Conservation (phyloP, 2,113 vertebrate species). For the Tympanuchus pallidicinctus region DNA sequence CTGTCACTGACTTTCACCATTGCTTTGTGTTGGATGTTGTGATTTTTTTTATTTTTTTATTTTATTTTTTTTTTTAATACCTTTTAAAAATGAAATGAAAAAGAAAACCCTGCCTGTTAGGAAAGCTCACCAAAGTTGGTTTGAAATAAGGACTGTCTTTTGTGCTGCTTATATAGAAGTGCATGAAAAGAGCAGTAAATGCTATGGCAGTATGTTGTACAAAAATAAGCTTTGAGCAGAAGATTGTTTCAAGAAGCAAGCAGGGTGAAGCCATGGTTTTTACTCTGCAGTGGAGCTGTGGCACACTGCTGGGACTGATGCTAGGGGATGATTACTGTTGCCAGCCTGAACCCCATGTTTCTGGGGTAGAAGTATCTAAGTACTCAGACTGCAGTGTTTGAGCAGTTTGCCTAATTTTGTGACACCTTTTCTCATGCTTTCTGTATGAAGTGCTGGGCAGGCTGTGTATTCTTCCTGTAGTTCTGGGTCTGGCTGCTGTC, state of each 20-base stretch:
- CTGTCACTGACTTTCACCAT: not conserved
- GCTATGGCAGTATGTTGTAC: not conserved
- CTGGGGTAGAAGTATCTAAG: not conserved
- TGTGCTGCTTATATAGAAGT: not conserved
- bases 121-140: not conserved
- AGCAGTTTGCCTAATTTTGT: not conserved
- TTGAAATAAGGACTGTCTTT: not conserved
- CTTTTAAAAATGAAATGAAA: not conserved
- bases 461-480: not conserved
- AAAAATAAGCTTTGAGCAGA: not conserved
- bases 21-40: not conserved
- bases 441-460: not conserved
- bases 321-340: not conserved
- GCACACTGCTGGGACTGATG: accelerated
- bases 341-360: not conserved
- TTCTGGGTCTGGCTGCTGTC: not conserved
- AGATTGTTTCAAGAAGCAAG: not conserved
- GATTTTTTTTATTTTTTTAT: not conserved
- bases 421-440: not conserved
- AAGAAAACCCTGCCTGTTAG: not conserved
- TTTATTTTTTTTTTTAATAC: not conserved
- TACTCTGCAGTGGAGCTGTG: not conserved
- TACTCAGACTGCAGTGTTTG: not conserved
- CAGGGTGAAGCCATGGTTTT: not conserved
- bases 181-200: not conserved